Base-by-base conservation (phyloP, 35 echinoderm and acorn worm genomes). In the Eucidaris tribuloides region DNA sequence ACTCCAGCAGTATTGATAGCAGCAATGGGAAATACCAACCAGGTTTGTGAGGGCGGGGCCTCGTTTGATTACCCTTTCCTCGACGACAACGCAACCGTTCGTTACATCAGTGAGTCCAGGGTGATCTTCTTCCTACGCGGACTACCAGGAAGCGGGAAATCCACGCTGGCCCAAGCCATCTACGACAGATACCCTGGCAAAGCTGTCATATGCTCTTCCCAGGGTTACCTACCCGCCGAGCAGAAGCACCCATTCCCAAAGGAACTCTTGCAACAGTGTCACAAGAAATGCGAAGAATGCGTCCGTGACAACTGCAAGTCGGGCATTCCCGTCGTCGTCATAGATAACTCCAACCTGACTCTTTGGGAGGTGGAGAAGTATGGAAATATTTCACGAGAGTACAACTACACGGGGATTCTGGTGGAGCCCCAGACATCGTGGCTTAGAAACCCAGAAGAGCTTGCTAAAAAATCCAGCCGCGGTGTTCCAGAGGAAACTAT, bases 321-420 rank as follows among this genome's bases (percentile, higher is more conserved):
- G 13, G 22, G 11, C 0, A 19, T 48, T 28, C 43, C 29, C 4
- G 65, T 89, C 24, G 74, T 89, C 42, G 62, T 89, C 1, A 68
- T 89, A 4, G 79, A 82, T 42, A 45, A 82, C 56, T 30, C 87
- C n/a, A 74, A 83, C 7, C 17, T 40, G 4, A 0, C 22, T 27
- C 45, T 24, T 4, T 56, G 5, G n/a, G 46, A 72, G 1, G 11
- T 89, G 46, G 24, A 89, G 46, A 49, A 52, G 5, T 89, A 82
- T 65, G 36, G 25, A 32, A 46, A 37, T 2, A 22, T 82, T 24
- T 62, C 65, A 28, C 45, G 60, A 15, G 33, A 76, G 14, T 89
- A 72, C 43, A 58, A 82, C 68, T 89, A 89, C 18, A 82, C 66
- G 30, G 66, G 49, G 3, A 24, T 89, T 38, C 41, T 89, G 3